Evolutionary conservation across 2,888 invertebrate genomes (phyloP).

Genomic region (Galeopsomyia nigrocyanea): DNA sequence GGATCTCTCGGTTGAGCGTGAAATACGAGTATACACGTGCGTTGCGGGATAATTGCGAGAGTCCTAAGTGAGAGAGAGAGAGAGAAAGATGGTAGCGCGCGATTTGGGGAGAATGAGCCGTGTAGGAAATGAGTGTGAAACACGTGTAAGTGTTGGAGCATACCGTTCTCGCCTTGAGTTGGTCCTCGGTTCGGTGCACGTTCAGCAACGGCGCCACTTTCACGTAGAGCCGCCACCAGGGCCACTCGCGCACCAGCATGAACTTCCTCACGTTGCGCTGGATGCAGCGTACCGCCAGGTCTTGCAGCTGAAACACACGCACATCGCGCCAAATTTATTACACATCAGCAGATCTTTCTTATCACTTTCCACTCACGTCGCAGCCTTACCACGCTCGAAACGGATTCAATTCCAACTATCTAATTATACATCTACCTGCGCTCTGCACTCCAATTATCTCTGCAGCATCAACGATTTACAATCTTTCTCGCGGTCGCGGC

Average conservation of each 20-base stretch:
- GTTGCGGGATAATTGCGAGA: background rate
- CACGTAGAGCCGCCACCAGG: conserved; percentile 96
- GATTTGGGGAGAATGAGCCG: background rate
- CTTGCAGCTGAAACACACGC: conserved; percentile 69
- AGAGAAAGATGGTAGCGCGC: background rate
- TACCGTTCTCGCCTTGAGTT: conserved; percentile 88
- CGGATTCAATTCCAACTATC: no score
- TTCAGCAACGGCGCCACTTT: conserved; percentile 92
- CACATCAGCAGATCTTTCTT: no score
- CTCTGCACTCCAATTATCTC: no score
- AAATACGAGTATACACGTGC: conserved; percentile 3
- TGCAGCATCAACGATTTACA: no score
- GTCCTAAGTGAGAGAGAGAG: background rate
- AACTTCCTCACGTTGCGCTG: conserved; percentile 95
- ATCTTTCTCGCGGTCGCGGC: no score
- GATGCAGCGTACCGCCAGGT: conserved; percentile 91
- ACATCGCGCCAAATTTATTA: no score
- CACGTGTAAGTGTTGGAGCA: conserved; percentile 55
- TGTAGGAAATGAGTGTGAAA: background rate
- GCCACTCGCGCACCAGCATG: conserved; percentile 93
- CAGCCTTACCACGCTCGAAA: no score
- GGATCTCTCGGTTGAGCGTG: conserved; percentile 6
- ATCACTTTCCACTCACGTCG: no score
- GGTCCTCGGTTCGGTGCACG: conserved; percentile 94
- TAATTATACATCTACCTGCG: no score